Base-by-base conservation (phyloP, 2,113 vertebrate genomes). In the Tragulus kanchil region DNA sequence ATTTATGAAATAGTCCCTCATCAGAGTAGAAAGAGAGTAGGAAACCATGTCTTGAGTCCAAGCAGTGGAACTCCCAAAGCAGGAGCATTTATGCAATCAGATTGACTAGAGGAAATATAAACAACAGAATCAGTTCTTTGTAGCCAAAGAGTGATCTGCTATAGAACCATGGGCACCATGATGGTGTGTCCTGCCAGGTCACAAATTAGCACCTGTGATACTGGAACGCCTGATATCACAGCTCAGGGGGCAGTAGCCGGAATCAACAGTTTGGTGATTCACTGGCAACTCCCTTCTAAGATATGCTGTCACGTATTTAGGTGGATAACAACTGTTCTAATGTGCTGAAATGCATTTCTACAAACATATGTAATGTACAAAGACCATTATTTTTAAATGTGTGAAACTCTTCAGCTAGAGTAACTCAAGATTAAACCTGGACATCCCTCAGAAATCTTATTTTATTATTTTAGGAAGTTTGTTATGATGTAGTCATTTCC, bases 371-470 rank as follows among this genome's bases (percentile, higher is more conserved):
- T 15, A 28, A 64, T 45, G 25, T 52, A 90, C 26, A n/a, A 73
- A 90, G 85, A 83, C 6, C 17, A 54, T 42, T 93, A 65, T 26
- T 11, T 58, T 5, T 14, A 36, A 61, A 65, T 14, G 1, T 73
- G 25, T 67, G 50, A 6, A 13, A 50, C 4, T 81, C 84, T 90
- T 13, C 61, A 95, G 31, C 67, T 79, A 87, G 84, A 92, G 28
- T 15, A 81, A 11, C 42, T 73, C 69, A 45, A 73, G 11, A 45
- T 45, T 73, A 73, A 45, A 73, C 11, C 45, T 73, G 42, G 69
- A 45, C 42, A 73, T 13, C 69, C 69, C 69, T 45, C 10, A 12
- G 42, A 73, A 73, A 45, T 73, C 45, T 42, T 73, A 45, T 45
- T 45, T 45, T 73, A 45, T 0, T 10, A 73, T 10, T 10, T 73